Evolutionary conservation across 2,888 invertebrate genomes (phyloP).

Genomic region (Eurois occulta): DNA sequence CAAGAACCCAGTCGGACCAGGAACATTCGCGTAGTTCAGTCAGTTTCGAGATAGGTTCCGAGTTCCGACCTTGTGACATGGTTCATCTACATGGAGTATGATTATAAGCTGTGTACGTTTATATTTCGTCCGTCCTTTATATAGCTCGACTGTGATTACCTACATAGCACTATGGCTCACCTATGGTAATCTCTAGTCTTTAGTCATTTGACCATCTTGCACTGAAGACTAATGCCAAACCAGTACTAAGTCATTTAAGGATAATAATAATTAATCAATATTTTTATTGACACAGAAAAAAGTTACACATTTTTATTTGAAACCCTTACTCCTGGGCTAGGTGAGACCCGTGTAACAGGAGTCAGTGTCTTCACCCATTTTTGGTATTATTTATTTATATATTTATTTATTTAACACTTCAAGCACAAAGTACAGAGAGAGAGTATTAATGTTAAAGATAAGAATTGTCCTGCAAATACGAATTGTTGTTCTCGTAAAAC

Average conservation of each 20-base stretch:
- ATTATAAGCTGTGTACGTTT: background rate
- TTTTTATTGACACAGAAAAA: too few species aligned
- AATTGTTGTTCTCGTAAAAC: background rate
- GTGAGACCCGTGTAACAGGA: too few species aligned
- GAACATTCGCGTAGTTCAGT: background rate
- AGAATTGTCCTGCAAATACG: background rate
- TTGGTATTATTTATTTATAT: too few species aligned
- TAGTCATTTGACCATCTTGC: too few species aligned
- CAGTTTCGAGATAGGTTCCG: background rate
- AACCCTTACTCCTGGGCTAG: too few species aligned
- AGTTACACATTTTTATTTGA: too few species aligned
- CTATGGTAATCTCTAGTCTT: too few species aligned
- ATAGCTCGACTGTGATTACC: background rate
- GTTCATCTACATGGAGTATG: background rate
- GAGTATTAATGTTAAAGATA: background rate
- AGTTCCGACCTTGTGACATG: background rate
- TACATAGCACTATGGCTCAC: background rate
- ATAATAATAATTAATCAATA: too few species aligned
- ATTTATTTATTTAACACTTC: too few species aligned
- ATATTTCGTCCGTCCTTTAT: background rate
- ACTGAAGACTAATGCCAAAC: background rate
- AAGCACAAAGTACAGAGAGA: too few species aligned
- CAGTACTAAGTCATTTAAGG: too few species aligned
- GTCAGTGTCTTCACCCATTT: too few species aligned
- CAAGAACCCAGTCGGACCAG: background rate